These are phyloP conservation scores for Ormia ochracea DNA, from an alignment of 2,888 invertebrate genomes.

Conservation along the genomic window DNA sequence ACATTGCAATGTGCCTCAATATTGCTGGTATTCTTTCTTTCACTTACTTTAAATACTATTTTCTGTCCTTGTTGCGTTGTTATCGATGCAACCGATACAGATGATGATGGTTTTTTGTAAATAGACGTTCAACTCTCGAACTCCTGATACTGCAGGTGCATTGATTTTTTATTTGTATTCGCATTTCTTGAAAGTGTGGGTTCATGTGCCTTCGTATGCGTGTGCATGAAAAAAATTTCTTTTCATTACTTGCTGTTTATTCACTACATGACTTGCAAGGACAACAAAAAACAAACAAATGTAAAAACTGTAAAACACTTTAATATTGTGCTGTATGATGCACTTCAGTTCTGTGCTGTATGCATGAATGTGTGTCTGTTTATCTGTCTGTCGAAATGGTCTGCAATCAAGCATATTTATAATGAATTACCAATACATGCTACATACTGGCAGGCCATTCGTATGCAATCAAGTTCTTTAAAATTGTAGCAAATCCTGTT, in stretches of 20 bases:
- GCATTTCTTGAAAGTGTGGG: not conserved
- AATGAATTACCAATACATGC: constrained; percentile 1
- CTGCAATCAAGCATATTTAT: not conserved
- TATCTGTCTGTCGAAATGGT: not conserved
- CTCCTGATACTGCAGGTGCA: not conserved
- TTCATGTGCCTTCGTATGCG: not conserved
- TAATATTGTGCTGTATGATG: constrained; percentile 24
- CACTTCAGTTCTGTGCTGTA: no score
- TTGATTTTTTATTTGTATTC: not conserved
- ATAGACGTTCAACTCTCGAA: constrained; percentile 42
- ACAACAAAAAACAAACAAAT: not conserved
- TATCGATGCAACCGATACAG: constrained; percentile 43
- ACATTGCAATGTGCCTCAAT: constrained; percentile 6
- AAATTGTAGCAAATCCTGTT: constrained; percentile 13
- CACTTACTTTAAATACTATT: constrained; percentile 5
- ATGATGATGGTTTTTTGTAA: constrained; percentile 32
- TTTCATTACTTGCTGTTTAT: constrained; percentile 38
- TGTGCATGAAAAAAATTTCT: not conserved
- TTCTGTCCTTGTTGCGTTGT: not conserved
- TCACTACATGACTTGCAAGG: constrained; percentile 7
- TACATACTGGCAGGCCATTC: not conserved
- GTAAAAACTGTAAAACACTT: constrained; percentile 22
- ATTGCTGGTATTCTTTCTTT: constrained; percentile 7
- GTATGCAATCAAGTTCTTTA: constrained; percentile 8
- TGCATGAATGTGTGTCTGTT: no score